Conservation (phyloP, 2,797 vertebrate species). For the Neostethus bicornis region DNA sequence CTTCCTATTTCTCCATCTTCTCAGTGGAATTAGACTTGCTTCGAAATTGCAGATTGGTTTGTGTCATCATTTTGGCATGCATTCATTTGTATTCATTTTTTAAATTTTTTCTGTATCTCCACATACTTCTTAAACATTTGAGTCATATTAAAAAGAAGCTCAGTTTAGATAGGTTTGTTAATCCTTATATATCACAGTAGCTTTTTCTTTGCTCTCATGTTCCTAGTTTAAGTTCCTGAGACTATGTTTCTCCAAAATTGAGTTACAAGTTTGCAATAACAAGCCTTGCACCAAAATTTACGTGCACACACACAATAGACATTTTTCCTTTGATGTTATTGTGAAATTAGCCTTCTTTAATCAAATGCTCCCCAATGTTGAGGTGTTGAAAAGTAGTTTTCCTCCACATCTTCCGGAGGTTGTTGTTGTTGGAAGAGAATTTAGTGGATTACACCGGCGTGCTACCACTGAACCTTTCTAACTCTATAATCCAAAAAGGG, state of each 20-base stretch:
- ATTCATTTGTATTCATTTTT: neutral
- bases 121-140: neutral
- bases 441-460: constrained; percentile 69
- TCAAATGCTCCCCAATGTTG: constrained; percentile 62
- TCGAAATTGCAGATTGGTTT: constrained; percentile 26
- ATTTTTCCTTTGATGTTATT: constrained; percentile 71
- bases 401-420: constrained; percentile 46
- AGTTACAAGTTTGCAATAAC: constrained; percentile 34
- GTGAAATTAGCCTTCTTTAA: constrained; percentile 70
- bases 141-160: neutral
- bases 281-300: constrained; percentile 1
- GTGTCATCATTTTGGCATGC: constrained; percentile 34
- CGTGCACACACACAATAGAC: constrained; percentile 11
- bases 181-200: neutral
- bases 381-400: constrained; percentile 65
- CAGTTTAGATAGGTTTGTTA: neutral
- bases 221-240: constrained; percentile 15
- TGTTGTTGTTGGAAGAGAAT: constrained; percentile 66
- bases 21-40: constrained; percentile 20
- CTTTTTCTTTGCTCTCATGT: constrained; percentile 18
- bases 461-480: constrained; percentile 63
- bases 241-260: constrained; percentile 17
- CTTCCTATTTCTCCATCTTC: constrained; percentile 7
- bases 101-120: neutral
- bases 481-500: constrained; percentile 72